Base-by-base conservation (phyloP, 2,888 invertebrate species). In the Gymnosoma rotundatum region DNA sequence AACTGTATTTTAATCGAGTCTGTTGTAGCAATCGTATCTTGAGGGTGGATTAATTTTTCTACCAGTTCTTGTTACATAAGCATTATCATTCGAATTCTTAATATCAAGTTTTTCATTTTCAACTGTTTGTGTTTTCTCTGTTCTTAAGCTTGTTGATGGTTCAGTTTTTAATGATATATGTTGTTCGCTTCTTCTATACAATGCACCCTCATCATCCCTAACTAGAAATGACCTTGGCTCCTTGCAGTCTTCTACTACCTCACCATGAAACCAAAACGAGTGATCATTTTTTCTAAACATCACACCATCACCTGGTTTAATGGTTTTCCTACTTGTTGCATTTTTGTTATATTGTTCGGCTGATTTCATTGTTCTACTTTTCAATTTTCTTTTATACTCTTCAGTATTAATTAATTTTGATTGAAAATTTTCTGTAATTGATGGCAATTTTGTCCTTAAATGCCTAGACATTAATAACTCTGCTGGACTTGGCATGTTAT, bases 141-240 rank as follows among this genome's bases (percentile, higher is more conserved):
- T 25, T 25, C 4, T 25, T 25, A 25, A 25, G 25, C 25, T 25
- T 25, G 25, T 25, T 25, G 25, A 25, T 25, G 25, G 25, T 25
- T 25, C 4, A 25, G 25, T 25, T 45, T 9, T 12, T 45, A 45
- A 12, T 45, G 45, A 14, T 45, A 4, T 45, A 14, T 12, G 45
- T 45, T 14, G 45, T 45, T 38, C 38, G 10, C 10, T 38, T 38
- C 38, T 38, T 38, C 38, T 38, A 38, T 38, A 38, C 7, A 10
- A 9, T 38, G 38, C 42, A 14, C 42, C 63, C 10, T 63, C 63
- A 36, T 63, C n/a, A 63, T 63, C 63, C 63, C 32, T 63, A 14
- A 63, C 36, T 7, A 63, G 6, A 36, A 14, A 63, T 6, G 63
- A 63, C 14, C 38, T 36, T 38, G 14, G 63, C 32, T 63, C 63